Base-by-base conservation (phyloP, 2,888 invertebrate species). In the Lampropteryx suffumata region DNA sequence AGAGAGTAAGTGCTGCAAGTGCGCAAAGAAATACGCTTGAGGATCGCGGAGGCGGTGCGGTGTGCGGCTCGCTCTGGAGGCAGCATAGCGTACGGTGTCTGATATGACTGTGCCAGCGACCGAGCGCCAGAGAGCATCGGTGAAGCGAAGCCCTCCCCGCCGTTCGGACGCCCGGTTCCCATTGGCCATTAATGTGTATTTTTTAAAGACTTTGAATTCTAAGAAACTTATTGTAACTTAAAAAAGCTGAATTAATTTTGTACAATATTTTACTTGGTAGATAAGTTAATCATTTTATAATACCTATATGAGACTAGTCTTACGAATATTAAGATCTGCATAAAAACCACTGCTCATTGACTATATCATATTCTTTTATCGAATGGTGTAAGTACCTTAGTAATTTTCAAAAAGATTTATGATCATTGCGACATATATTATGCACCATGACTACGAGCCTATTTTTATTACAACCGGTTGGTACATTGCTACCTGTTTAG, bases 1-100 rank as follows among this genome's bases (percentile, higher is more conserved):
- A 90, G 80, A 59, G 89, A 87, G 67, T 89, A 90, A 57, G 82
- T 85, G 80, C 83, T 89, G 79, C 79, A 84, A 58, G 85, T 74
- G 64, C 82, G 83, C 66, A 84, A 67, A 45, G 89, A 82, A 67
- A 90, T 76, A 58, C 83, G 84, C 60, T 88, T 88, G 72, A 90
- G 76, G 69, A 90, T 79, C 71, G 87, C 86, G 72, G 84, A 76
- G 73, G 86, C 83, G 68, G 80, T 78, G 66, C 82, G 84, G 59
- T 80, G 82, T 59, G 79, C 81, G 68, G 77, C 69, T 68, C 86
- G 81, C 79, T 89, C 88, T 57, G 83, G 79, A 66, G 90, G 89
- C 81, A 90, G 76, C 90, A 90, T 90, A 67, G 78, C 75, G 84
- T 72, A 69, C 79, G 84, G 72, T 65, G 84, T 73, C 79, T 73